A percentile compares a stretch with the other conserved stretches of the same genome.
phyloP scores from a whole-genome alignment of 2,888 invertebrate genomes.

The Dicranocentrus wangi region DNA sequence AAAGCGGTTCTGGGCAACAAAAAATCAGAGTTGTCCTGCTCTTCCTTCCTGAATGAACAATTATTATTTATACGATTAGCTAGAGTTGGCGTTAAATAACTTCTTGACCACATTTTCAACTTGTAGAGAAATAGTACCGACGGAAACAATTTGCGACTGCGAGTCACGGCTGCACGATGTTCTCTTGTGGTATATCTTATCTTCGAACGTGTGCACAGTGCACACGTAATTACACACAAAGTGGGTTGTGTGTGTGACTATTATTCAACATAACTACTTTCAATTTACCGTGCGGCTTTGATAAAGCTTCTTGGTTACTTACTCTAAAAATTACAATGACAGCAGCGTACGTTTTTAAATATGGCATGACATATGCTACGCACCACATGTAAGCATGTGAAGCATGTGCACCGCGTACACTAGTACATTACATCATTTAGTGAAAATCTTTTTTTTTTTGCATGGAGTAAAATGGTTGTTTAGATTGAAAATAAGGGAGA shows the following conservation, averaged over 20 bases:
- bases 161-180: background rate
- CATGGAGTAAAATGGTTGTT: too few species aligned
- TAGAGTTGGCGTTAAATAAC: slow-evolving; percentile 1
- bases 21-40: background rate
- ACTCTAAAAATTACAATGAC: too few species aligned
- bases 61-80: background rate
- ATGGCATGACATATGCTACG: too few species aligned
- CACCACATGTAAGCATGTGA: too few species aligned
- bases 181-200: slow-evolving; percentile 1
- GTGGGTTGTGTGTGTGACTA: too few species aligned
- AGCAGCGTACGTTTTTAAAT: too few species aligned
- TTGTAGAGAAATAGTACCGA: too few species aligned
- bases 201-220: slow-evolving; percentile 8
- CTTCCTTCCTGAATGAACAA: background rate
- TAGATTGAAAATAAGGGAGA: too few species aligned
- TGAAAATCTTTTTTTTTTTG: too few species aligned
- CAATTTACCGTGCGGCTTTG: slow-evolving; percentile 2
- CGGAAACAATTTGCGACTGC: too few species aligned
- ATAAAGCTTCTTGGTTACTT: slow-evolving; percentile 3
- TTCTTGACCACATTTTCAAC: background rate
- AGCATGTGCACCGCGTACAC: too few species aligned
- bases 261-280: slow-evolving; percentile 6
- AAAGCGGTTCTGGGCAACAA: background rate
- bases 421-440: too few species aligned
- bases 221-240: slow-evolving; percentile 5